phyloP scores from a whole-genome alignment of 2,797 vertebrate genomes.

The Gorsachius magnificus region DNA sequence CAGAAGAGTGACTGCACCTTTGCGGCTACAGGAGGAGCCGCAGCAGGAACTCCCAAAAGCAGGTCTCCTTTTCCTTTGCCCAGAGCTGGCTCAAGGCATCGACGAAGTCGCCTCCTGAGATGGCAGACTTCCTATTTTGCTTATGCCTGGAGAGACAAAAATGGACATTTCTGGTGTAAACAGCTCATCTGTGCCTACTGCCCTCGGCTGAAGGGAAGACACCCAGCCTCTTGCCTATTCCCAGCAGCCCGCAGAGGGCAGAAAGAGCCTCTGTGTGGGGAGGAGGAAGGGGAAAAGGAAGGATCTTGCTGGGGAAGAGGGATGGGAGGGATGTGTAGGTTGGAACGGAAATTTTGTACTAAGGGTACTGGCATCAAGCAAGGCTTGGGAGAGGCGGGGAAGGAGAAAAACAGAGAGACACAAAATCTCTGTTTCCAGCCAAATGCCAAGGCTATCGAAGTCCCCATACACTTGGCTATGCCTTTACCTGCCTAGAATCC shows the following conservation, averaged over 20 bases:
- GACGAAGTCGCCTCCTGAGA: not conserved
- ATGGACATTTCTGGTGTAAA: not conserved
- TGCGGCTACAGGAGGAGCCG: not conserved
- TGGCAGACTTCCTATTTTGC: not conserved
- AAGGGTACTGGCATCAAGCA: not conserved
- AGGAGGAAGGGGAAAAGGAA: not conserved
- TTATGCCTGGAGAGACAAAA: not conserved
- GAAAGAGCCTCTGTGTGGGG: not conserved
- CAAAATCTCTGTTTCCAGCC: not conserved
- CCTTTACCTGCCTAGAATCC: not conserved
- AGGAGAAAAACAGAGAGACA: not conserved
- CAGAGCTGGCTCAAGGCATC: not conserved
- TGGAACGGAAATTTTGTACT: not conserved
- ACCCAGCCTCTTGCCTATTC: not conserved
- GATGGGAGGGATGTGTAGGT: not conserved
- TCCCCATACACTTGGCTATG: not conserved
- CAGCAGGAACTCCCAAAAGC: not conserved
- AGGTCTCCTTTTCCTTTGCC: not conserved
- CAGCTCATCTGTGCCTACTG: not conserved
- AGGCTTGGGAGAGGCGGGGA: not conserved
- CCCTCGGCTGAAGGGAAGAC: not conserved
- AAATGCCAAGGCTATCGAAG: not conserved
- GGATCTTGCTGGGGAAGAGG: not conserved
- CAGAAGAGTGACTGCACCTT: not conserved
- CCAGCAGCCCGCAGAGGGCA: not conserved